Evolutionary conservation across 2,113 vertebrate species (phyloP), one percentile per base, ranked within the genome.

Genomic region (Podarcis muralis): DNA sequence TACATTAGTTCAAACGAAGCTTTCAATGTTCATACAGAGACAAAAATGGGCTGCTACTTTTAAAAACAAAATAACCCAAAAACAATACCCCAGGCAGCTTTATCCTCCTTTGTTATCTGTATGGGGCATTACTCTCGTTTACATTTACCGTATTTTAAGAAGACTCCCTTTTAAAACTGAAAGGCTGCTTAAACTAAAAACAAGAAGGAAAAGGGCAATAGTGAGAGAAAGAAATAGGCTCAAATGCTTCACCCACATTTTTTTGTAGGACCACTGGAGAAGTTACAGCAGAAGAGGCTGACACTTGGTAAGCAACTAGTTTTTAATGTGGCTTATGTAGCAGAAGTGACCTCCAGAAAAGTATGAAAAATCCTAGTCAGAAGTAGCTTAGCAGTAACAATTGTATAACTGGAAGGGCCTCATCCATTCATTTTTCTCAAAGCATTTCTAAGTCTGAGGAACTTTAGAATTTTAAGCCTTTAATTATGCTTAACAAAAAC

Each of bases 1-100:
- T 71, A 88, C 30, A 92, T 43, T 88, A 74, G 89, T 20, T 91
- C 43, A 30, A 83, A 90, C 62, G 89, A 92, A 90, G 91, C 72
- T 23, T 81, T 74, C 57, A 89, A 82, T 62, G 83, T 81, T 40
- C n/a, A 71, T 81, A 74, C 66, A 85, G 62, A 75, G 23, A 75
- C 48, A 7, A 81, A 89, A 79, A 66, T 22, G 57, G 78, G 88
- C 53, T 85, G 20, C 32, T 74, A 35, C 32, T 74, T 66, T 5
- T 43, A 76, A 77, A 77, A 87, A 69, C 32, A 76, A 75, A 76
- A 40, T 11, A 8, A 3, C 22, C 27, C 30, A 13, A 85, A 84
- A 3, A 30, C 32, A 74, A 16, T 30, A 13, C 20, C 16, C 77
- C 57, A 77, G 81, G 40, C 22, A 25, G 59, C 40, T 66, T 48